Base-by-base conservation (phyloP, 1,140 invertebrate genomes). In the Frieseomelitta varia region DNA sequence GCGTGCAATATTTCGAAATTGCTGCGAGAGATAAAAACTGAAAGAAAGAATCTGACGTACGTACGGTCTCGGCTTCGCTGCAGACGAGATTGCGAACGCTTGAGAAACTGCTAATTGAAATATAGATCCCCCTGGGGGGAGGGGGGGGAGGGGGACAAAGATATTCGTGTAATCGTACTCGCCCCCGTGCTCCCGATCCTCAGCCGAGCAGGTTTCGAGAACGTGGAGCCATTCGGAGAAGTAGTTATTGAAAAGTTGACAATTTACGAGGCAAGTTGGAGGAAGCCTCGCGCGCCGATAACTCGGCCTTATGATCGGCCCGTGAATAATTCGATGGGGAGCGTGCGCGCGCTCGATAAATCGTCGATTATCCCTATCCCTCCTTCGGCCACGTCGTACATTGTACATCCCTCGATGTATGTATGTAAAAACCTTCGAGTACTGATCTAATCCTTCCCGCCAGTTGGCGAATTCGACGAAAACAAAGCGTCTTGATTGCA, bases 161-260 rank as follows among this genome's bases (percentile, higher is more conserved):
- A 82, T 82, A 77, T 68, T 67, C 73, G 30, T 77, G 73, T 82
- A 82, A 82, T 82, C 73, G 81, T 76, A 82, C 47, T 51, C 73
- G 4, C 27, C 39, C 39, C 39, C 39, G 39, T 30, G 68, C 39
- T 67, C 63, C 30, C 75, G 12, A 34, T 61, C n/a, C 75, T 30
- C 17, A 10, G 19, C 30, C 24, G 24, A 6, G 53, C 15, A 24
- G 56, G 67, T 61, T 61, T 17, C n/a, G 30, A 68, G 47, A 39
- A 17, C 39, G 1, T 30, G 14, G 71, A 51, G 19, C 39, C 19
- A 15, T 17, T 27, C 6, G 6, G n/a, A 63, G 77, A 81, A 69
- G 84, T 77, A 82, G 74, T 85, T 85, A 85, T 85, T 85, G 84
- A 85, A 85, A 85, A 85, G 79, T 85, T 85, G 84, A 65, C 84